A percentile compares a stretch with the other conserved stretches of the same genome.
phyloP scores from a whole-genome alignment of 2,797 vertebrate genomes.

The Euphonia xanthogaster region DNA sequence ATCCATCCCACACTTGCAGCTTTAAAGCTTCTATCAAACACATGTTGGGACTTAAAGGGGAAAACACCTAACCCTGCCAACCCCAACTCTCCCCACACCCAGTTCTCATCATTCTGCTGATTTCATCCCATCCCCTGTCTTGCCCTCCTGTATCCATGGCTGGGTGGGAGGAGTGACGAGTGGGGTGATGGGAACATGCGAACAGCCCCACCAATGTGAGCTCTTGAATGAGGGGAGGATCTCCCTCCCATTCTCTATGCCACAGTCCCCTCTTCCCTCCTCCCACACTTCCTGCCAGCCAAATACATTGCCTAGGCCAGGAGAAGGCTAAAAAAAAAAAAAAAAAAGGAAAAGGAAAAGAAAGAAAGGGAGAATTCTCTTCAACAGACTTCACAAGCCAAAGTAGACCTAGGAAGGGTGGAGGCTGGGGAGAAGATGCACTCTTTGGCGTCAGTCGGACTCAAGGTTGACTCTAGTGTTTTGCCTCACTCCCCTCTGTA shows the following conservation, averaged over 20 bases:
- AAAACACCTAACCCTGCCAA: fast-evolving
- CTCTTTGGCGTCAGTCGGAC: not conserved
- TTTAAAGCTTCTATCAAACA: not conserved
- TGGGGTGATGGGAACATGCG: not conserved
- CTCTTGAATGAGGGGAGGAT: not conserved
- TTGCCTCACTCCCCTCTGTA: not conserved
- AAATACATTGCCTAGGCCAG: not conserved
- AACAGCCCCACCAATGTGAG: not conserved
- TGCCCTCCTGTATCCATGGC: not conserved
- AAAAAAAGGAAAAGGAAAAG: not conserved
- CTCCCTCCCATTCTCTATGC: not conserved
- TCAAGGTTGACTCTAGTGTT: not conserved
- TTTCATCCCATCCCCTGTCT: not conserved
- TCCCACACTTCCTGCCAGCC: not conserved
- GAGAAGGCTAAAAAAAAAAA: not conserved
- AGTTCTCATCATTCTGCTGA: not conserved
- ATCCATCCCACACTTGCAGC: fast-evolving
- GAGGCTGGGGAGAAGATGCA: not conserved
- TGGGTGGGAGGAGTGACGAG: not conserved
- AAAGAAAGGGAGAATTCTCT: not conserved
- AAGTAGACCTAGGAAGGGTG: not conserved
- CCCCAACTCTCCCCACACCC: not conserved
- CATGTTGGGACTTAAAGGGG: not conserved
- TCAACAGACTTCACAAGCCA: not conserved
- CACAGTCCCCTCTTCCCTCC: not conserved